These are phyloP conservation scores for Apeltes quadracus DNA, from an alignment of 2,113 vertebrate genomes.

Conservation along the genomic window DNA sequence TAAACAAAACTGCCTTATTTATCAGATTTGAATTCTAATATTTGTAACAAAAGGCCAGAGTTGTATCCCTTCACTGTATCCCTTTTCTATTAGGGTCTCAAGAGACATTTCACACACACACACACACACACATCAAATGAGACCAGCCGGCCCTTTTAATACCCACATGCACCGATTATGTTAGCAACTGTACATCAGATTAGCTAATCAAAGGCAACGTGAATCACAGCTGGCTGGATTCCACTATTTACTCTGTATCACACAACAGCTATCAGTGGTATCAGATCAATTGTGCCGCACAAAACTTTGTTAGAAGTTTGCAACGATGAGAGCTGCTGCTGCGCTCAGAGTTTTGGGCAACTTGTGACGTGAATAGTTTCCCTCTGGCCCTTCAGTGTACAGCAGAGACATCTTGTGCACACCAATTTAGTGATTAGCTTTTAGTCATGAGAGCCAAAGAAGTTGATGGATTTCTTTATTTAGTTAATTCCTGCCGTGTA, in stretches of 20 bases:
- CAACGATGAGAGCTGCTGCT: not conserved
- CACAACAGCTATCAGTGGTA: not conserved
- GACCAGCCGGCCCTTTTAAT: not conserved
- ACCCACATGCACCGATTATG: not conserved
- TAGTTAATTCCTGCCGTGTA: not conserved
- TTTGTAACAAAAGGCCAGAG: not conserved
- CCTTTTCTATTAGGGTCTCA: not conserved
- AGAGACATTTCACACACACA: no score
- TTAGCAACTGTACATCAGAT: not conserved
- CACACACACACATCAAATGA: not conserved
- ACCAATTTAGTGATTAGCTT: not conserved
- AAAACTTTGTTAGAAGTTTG: not conserved
- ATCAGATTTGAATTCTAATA: not conserved
- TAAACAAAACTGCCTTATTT: not conserved
- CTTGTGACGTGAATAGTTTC: not conserved
- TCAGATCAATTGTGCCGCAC: not conserved
- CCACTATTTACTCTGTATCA: not conserved
- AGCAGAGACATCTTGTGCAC: not conserved
- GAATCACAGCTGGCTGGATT: not conserved
- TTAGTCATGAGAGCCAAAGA: not conserved
- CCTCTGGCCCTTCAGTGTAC: not conserved
- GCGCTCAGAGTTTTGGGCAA: not conserved
- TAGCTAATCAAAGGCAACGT: constrained; percentile 1
- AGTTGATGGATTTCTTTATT: no score
- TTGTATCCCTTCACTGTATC: not conserved